A percentile compares a stretch with the other conserved stretches of the same genome.
Conservation (phyloP, 2,797 vertebrate genomes). For the Clarias pachynema region DNA sequence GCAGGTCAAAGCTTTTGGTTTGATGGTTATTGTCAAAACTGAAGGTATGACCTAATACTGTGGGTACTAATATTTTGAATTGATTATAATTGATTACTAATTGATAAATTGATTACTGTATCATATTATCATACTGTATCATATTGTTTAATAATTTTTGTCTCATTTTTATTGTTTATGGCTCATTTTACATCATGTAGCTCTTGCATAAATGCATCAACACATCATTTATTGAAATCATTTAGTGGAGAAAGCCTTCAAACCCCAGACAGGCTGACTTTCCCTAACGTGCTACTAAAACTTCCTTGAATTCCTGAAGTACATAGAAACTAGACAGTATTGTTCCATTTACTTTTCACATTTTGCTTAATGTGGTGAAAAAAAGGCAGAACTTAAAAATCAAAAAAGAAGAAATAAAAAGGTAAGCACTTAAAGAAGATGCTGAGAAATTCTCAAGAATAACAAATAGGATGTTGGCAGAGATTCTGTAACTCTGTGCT, state of each 20-base stretch:
- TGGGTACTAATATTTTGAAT: background rate
- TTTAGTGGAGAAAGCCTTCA: background rate
- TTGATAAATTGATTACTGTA: no score
- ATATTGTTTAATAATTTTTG: no score
- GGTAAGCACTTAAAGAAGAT: background rate
- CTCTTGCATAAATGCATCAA: background rate
- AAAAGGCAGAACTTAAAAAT: background rate
- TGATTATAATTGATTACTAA: background rate
- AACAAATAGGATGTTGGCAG: background rate
- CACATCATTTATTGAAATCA: background rate
- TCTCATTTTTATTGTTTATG: no score
- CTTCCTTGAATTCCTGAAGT: background rate
- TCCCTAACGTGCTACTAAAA: background rate
- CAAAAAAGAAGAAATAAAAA: background rate
- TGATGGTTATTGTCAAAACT: background rate
- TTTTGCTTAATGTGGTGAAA: background rate
- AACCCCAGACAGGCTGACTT: background rate
- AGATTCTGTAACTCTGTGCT: background rate
- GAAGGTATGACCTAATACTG: background rate
- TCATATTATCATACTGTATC: no score
- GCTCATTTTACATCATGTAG: no score
- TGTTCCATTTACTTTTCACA: background rate
- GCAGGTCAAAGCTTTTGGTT: background rate
- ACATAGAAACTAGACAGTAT: background rate
- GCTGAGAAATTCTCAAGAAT: background rate